Conservation (phyloP, 2,888 invertebrate genomes). For the Eutolmus rufibarbis region DNA sequence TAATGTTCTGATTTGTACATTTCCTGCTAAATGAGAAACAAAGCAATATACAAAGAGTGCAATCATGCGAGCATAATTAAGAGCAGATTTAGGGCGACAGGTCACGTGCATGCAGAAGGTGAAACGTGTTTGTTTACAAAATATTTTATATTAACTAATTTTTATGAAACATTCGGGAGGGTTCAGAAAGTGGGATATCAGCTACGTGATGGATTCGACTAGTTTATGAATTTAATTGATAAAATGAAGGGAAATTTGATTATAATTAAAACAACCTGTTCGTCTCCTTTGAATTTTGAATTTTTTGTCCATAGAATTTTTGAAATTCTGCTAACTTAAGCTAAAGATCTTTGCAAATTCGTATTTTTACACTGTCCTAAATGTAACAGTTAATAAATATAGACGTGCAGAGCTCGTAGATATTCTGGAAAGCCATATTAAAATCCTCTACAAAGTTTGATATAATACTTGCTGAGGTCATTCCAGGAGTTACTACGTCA, state of each 20-base stretch:
- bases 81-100: background rate
- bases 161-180: background rate
- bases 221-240: background rate
- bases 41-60: background rate
- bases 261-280: background rate
- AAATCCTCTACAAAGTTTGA: background rate
- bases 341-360: background rate
- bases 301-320: background rate
- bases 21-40: background rate
- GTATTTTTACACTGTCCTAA: slow-evolving; percentile 6
- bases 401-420: background rate
- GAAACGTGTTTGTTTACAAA: background rate
- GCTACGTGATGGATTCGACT: background rate
- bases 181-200: background rate
- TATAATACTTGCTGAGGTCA: background rate
- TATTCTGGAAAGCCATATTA: background rate
- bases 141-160: background rate
- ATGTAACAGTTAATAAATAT: slow-evolving; percentile 5
- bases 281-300: background rate
- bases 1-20: background rate
- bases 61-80: background rate
- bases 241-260: background rate
- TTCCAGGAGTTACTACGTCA: background rate
- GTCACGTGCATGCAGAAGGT: background rate
- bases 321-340: slow-evolving; percentile 7